phyloP scores from a whole-genome alignment of 2,113 vertebrate species.

The Ceyx cyanopectus region DNA sequence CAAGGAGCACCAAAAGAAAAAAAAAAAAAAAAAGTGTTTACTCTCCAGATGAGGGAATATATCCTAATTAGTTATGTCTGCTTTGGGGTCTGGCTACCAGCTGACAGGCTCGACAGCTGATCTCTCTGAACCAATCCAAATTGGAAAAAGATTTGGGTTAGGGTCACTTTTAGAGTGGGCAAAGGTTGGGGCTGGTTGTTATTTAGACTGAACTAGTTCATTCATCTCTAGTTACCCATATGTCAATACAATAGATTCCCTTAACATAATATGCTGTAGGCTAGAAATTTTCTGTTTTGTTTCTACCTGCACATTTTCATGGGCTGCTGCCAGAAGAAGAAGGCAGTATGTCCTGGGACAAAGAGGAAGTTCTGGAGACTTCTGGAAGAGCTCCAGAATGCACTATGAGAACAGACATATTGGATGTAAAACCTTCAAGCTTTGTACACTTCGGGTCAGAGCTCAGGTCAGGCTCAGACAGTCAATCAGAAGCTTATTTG shows the following conservation, averaged over 20 bases:
- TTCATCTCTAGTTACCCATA: constrained; percentile 66
- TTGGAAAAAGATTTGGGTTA: constrained; percentile 63
- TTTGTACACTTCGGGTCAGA: background rate
- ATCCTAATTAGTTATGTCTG: constrained; percentile 71
- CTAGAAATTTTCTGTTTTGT: constrained; percentile 13
- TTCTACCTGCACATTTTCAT: constrained; percentile 36
- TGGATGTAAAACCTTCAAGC: background rate
- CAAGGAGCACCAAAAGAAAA: background rate
- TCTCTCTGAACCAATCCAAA: constrained; percentile 66
- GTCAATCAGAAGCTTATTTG: background rate
- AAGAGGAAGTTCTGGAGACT: constrained; percentile 14
- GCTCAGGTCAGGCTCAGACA: background rate
- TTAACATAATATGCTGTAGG: constrained; percentile 19
- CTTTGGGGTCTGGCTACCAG: constrained; percentile 68
- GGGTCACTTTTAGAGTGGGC: constrained; percentile 67
- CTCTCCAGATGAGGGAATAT: constrained; percentile 41
- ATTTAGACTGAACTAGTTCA: constrained; percentile 64
- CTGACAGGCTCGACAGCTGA: constrained; percentile 67
- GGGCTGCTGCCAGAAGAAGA: constrained; percentile 20
- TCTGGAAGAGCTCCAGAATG: constrained; percentile 17
- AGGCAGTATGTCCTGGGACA: background rate
- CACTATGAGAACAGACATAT: background rate
- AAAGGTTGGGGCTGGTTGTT: constrained; percentile 72
- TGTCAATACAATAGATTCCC: constrained; percentile 64
- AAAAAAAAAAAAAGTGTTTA: background rate